Base-by-base conservation (phyloP, 2,797 vertebrate species). In the Pantherophis alleghaniensis region DNA sequence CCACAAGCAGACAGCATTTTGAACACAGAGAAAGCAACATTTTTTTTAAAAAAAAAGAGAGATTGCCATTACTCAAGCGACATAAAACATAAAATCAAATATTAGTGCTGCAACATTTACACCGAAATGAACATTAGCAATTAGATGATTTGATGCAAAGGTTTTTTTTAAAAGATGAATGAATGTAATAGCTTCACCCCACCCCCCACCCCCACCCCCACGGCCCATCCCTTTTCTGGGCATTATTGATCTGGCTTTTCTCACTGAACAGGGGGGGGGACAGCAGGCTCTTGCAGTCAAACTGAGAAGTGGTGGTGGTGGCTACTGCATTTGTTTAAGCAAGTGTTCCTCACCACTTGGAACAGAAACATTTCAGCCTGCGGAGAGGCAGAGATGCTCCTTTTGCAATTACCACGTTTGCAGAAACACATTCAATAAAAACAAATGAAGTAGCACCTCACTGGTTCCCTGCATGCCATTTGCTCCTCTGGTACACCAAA, bases 121-220 rank as follows among this genome's bases (percentile, higher is more conserved):
- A 95, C 63, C 93, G 94, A 97, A 96, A 96, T 96, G 96, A 96
- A 94, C 88, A 91, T 94, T 90, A 94, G 92, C 95, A 96, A 96
- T 96, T 95, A 95, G 93, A 95, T 96, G 95, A 95, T 96, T 95
- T 94, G 95, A 96, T 95, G 95, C 96, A 94, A 95, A 95, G 94
- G 10, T 91, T 95, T 95, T 95, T 96, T 96, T 95, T 53, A 63
- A 57, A 24, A 55, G 14, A 91, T n/a, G 20, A 32, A 91, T n/a
- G 37, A 24, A 83, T 47, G 4, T 47, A 24, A 83, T 59, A 90
- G 22, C 59, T 42, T 37, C 55, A 83, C 93, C 94, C 94, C 18
- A 6, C 32, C 18, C 12, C 37, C 83, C 18, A 2, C 51, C 59
- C 69, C 14, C 28, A 7, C 53, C 14, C 28, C 12, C 12, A 0